These are phyloP conservation scores for Phrynocephalus vlangalii DNA, from an alignment of 2,797 vertebrate genomes.

Conservation along the genomic window DNA sequence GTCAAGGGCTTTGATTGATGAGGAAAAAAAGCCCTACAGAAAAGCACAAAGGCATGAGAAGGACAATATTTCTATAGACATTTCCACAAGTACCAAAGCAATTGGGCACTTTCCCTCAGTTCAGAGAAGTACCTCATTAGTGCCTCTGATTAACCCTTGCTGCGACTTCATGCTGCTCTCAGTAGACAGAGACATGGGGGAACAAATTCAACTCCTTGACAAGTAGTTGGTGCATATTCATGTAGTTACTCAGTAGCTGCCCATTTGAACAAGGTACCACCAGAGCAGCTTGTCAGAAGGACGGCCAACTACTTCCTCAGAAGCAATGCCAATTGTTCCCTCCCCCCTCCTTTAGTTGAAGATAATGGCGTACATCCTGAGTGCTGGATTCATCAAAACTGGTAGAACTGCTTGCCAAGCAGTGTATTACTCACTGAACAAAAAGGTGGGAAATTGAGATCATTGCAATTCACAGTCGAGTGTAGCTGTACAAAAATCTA, in stretches of 20 bases:
- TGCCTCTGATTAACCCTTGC: background rate
- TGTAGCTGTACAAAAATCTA: background rate
- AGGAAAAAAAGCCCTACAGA: background rate
- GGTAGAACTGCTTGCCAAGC: rapidly evolving
- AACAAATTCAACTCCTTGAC: background rate
- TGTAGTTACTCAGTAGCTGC: background rate
- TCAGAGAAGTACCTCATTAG: background rate
- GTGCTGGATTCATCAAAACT: slow-evolving; percentile 8
- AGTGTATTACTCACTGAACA: background rate
- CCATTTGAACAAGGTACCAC: slow-evolving; percentile 14
- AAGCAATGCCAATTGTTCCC: background rate
- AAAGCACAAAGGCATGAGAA: background rate
- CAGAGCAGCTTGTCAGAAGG: slow-evolving; percentile 6
- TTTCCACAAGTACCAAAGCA: background rate
- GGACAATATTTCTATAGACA: background rate
- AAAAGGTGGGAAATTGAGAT: background rate
- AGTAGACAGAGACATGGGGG: background rate
- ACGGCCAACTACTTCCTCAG: background rate
- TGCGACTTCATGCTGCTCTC: background rate
- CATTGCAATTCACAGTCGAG: background rate
- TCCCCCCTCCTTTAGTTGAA: background rate
- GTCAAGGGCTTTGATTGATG: background rate
- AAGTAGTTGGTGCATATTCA: background rate
- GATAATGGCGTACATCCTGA: background rate
- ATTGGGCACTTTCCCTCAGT: background rate